Base-by-base conservation (phyloP, 2,113 vertebrate genomes). In the Eulemur macaco region DNA sequence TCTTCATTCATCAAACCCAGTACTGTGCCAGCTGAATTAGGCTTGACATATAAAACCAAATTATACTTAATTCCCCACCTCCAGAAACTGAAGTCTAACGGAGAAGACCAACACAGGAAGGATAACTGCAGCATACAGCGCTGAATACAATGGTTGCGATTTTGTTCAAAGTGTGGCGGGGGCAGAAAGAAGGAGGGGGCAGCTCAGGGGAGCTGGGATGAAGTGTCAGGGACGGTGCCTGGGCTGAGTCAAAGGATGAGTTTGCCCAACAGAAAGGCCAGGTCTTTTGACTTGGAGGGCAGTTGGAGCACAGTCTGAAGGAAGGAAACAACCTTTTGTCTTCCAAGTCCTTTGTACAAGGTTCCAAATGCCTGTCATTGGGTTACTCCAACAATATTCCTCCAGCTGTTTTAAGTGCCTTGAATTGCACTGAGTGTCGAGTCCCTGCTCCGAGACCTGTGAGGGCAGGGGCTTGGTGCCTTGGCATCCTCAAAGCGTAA, bases 51-150 rank as follows among this genome's bases (percentile, higher is more conserved):
- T 52, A 74, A 90, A 95, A 42, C 42, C 34, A 17, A 80, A n/a
- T 18, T 42, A 18, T 31, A n/a, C 31, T 54, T 14, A 47, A 64
- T 17, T 27, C 37, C 47, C 54, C n/a, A 1, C 45, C 45, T 73
- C 80, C 60, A n/a, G 39, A 29, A 63, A 34, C 6, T 47, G 20
- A 39, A 47, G 13, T 56, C 63, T 52, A 39, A 29, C 11, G 13
- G 54, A 50, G 39, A 71, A 86, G n/a, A 17, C 27, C 1, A 20
- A 7, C 42, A 10, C 11, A 18, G 27, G 60, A 58, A 78, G 12
- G 52, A 12, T 18, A 21, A 52, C 21, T 29, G 39, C 0, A 21
- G 23, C 21, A 8, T 6, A 0, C 0, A 12, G 29, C 23, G 56
- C 68, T 18, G n/a, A 69, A 50, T 23, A 6, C 64, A 64, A 7